These are phyloP conservation scores for Stichodactyla helianthus DNA, from an alignment of 64 coral and sea anemone genomes.

Conservation along the genomic window DNA sequence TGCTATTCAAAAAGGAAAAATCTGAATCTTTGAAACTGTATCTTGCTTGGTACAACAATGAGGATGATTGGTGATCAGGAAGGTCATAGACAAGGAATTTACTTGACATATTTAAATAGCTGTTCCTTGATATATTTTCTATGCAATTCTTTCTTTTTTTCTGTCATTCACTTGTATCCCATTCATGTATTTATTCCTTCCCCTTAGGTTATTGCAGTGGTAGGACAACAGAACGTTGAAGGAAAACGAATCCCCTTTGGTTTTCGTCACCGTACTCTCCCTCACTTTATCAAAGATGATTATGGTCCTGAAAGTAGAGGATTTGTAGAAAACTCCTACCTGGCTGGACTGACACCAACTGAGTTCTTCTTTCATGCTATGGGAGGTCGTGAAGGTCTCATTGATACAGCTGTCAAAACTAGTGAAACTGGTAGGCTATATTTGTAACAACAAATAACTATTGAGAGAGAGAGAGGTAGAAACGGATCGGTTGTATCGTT, in stretches of 20 bases:
- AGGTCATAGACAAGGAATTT: background rate
- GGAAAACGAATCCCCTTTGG: conserved; percentile 99
- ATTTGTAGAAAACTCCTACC: conserved; percentile 99
- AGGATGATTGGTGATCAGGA: too few species aligned
- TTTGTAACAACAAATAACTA: background rate
- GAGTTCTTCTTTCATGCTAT: conserved; percentile 99
- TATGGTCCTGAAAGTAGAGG: conserved; percentile 99
- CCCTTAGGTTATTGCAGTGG: conserved; percentile 95
- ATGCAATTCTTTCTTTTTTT: background rate
- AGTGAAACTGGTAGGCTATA: conserved; percentile 94
- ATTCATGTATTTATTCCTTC: background rate
- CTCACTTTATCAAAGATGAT: conserved; percentile 99
- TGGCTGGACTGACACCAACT: conserved; percentile 95
- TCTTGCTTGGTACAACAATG: too few species aligned
- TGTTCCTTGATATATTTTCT: background rate
- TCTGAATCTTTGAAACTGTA: too few species aligned
- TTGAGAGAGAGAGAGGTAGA: too few species aligned
- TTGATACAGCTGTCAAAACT: conserved; percentile 99
- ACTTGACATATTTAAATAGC: background rate
- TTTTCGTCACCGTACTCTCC: conserved; percentile 94
- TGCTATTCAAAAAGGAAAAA: background rate
- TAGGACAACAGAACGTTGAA: conserved; percentile 99
- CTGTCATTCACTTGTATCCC: background rate
- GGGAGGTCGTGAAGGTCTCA: conserved; percentile 99
- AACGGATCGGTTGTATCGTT: too few species aligned